Evolutionary conservation across 2,888 invertebrate genomes (phyloP).

Genomic region (Hanleya hanleyi): DNA sequence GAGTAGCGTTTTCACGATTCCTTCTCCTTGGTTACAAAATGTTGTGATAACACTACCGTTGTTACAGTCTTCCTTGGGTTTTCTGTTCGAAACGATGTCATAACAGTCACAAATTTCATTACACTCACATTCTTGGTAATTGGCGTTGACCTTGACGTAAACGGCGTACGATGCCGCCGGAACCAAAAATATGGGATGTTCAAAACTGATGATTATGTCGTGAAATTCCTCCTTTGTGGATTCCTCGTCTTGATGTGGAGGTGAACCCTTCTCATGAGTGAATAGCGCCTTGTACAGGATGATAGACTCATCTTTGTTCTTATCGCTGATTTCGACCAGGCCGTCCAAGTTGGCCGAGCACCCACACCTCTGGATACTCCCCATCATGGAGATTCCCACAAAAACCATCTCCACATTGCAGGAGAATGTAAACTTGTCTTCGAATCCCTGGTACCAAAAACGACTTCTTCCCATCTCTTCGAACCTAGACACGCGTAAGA

Average conservation of each 20-base stretch:
- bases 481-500: not conserved
- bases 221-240: not conserved
- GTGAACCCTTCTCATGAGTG: not conserved
- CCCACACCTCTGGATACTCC: not conserved
- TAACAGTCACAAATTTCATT: not conserved
- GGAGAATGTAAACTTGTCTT: not conserved
- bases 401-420: not conserved
- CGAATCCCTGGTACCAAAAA: not conserved
- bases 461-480: not conserved
- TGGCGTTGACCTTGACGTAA: not conserved
- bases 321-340: not conserved
- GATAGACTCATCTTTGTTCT: not conserved
- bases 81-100: not conserved
- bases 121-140: not conserved
- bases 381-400: not conserved
- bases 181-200: not conserved
- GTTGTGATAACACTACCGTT: not conserved
- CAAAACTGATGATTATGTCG: not conserved
- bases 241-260: not conserved
- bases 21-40: not conserved
- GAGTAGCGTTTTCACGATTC: not conserved
- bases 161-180: not conserved
- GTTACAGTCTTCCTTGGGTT: not conserved
- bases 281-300: not conserved
- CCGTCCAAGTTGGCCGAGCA: not conserved